Percentiles rank a stretch among this genome's conserved stretches.
Conservation (phyloP, 2,888 invertebrate genomes). For the Nebria brevicollis region DNA sequence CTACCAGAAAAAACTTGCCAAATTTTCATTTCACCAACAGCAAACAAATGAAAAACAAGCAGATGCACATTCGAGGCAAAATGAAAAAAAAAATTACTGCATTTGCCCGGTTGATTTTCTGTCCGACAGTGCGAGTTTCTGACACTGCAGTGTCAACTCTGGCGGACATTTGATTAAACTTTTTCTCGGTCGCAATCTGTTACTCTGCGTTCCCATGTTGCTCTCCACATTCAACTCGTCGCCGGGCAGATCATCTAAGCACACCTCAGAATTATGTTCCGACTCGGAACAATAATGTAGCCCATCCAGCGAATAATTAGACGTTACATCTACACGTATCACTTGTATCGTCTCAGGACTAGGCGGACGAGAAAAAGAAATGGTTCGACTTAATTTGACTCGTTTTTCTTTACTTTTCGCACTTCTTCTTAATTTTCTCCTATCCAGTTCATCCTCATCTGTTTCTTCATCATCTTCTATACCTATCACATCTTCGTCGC, state of each 20-base stretch:
- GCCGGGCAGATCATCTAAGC: conserved; percentile 5
- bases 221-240: conserved; percentile 6
- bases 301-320: conserved; percentile 57
- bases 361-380: conserved; percentile 58
- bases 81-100: conserved; percentile 1
- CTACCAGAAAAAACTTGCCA: conserved; percentile 6
- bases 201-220: conserved; percentile 20
- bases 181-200: conserved; percentile 36
- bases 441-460: conserved; percentile 11
- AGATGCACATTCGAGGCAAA: conserved; percentile 2
- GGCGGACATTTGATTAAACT: conserved; percentile 35
- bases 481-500: conserved; percentile 7
- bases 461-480: conserved; percentile 46
- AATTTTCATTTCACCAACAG: conserved; percentile 13
- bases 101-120: conserved; percentile 14
- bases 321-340: conserved; percentile 61
- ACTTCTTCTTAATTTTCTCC: conserved; percentile 51
- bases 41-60: conserved; percentile 27
- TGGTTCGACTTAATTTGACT: conserved; percentile 55
- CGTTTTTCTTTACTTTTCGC: conserved; percentile 39
- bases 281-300: conserved; percentile 23
- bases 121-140: conserved; percentile 35
- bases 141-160: conserved; percentile 39
- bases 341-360: conserved; percentile 61
- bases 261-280: background rate